phyloP scores from a whole-genome alignment of 2,797 vertebrate species.

The Meriones psammophilus region DNA sequence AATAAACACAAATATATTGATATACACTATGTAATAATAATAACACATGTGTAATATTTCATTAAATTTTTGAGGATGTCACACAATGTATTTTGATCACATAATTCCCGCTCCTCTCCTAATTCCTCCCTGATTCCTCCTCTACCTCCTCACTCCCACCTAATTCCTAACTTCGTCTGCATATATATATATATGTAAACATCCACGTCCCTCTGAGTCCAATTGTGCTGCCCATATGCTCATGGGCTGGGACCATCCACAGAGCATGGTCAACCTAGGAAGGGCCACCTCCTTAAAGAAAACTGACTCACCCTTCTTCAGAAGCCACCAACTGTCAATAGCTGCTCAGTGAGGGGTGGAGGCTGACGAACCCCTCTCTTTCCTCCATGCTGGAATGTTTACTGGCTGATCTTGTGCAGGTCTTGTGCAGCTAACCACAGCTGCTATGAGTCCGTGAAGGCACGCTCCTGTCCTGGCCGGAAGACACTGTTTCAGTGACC shows the following conservation, averaged over 20 bases:
- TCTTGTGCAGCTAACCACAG: background rate
- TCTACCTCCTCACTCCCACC: background rate
- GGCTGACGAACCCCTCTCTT: background rate
- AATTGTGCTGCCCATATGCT: background rate
- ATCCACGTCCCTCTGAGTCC: background rate
- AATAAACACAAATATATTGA: background rate
- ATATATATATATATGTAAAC: background rate
- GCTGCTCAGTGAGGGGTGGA: background rate
- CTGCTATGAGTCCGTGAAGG: background rate
- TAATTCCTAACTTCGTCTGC: background rate
- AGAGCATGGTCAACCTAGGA: background rate
- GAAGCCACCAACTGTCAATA: background rate
- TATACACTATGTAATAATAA: background rate
- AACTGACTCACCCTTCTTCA: background rate
- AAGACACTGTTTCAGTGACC: background rate
- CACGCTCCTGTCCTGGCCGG: background rate
- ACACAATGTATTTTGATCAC: background rate
- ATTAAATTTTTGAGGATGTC: background rate
- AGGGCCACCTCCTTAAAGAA: background rate
- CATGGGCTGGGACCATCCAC: background rate
- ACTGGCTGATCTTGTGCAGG: background rate
- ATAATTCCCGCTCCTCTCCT: background rate
- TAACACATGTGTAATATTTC: background rate
- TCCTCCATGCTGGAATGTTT: background rate
- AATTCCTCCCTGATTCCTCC: background rate